Conservation (phyloP, 2,113 vertebrate genomes). For the Tetrax tetrax region DNA sequence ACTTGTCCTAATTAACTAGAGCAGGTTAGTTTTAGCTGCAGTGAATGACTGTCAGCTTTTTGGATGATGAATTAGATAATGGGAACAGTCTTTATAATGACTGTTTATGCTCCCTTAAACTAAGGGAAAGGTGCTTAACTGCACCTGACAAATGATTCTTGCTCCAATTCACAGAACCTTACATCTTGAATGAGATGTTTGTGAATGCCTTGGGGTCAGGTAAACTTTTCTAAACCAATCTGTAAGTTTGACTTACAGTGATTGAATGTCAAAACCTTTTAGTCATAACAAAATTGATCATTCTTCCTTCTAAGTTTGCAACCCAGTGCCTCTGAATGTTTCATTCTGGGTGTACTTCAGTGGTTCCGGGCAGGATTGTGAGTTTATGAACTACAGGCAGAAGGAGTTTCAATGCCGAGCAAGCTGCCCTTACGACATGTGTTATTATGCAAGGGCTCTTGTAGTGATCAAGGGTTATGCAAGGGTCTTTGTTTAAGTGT, state of each 20-base stretch:
- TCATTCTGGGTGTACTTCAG: background rate
- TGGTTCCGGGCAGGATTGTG: background rate
- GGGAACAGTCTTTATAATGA: background rate
- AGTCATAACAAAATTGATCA: background rate
- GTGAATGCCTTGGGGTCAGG: background rate
- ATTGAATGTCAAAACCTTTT: background rate
- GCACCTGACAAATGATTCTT: background rate
- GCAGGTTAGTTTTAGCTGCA: background rate
- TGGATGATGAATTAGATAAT: background rate
- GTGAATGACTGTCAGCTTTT: background rate
- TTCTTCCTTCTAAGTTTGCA: background rate
- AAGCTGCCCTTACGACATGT: background rate
- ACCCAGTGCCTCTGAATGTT: background rate
- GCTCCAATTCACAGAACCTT: background rate
- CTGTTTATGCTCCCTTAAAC: background rate
- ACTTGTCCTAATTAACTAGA: background rate
- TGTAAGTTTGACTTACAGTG: accelerated
- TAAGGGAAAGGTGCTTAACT: background rate
- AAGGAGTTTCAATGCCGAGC: background rate
- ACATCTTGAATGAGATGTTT: background rate
- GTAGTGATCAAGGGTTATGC: background rate
- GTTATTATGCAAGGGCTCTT: background rate
- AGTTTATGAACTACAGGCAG: background rate
- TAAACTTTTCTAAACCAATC: background rate
- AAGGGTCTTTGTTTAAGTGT: background rate